phyloP scores from a whole-genome alignment of 2,797 vertebrate species.

The Phaenicophaeus curvirostris region DNA sequence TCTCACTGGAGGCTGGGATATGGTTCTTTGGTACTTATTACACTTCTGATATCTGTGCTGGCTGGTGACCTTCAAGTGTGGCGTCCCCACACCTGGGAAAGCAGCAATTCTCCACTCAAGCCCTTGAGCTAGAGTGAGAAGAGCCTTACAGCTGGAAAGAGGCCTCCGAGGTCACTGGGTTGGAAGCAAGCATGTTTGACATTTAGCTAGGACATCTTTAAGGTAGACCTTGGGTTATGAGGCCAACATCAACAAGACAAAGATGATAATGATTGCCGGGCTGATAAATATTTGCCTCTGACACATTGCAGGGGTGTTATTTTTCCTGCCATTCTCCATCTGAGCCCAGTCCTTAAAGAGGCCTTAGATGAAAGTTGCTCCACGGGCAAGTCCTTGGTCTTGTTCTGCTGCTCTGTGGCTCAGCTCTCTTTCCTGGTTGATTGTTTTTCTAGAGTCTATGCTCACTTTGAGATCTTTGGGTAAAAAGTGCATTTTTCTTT shows the following conservation, averaged over 20 bases:
- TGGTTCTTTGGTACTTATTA: not conserved
- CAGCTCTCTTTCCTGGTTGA: not conserved
- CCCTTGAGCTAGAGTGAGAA: not conserved
- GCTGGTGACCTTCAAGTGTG: not conserved
- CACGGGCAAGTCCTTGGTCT: not conserved
- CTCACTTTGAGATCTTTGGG: not conserved
- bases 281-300: not conserved
- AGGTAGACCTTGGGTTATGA: not conserved
- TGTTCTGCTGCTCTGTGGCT: not conserved
- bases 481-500: not conserved
- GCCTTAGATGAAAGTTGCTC: not conserved
- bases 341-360: not conserved
- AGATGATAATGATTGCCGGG: not conserved
- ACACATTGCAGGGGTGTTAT: not conserved
- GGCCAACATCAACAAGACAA: not conserved
- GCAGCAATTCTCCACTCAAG: not conserved
- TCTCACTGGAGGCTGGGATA: not conserved
- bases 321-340: not conserved
- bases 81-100: not conserved
- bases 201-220: not conserved
- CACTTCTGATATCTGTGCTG: not conserved
- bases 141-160: not conserved
- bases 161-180: not conserved
- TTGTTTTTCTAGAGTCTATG: not conserved
- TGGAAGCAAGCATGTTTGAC: not conserved